These are phyloP conservation scores for Latheticus oryzae DNA, from an alignment of 2,888 invertebrate species.

Conservation along the genomic window DNA sequence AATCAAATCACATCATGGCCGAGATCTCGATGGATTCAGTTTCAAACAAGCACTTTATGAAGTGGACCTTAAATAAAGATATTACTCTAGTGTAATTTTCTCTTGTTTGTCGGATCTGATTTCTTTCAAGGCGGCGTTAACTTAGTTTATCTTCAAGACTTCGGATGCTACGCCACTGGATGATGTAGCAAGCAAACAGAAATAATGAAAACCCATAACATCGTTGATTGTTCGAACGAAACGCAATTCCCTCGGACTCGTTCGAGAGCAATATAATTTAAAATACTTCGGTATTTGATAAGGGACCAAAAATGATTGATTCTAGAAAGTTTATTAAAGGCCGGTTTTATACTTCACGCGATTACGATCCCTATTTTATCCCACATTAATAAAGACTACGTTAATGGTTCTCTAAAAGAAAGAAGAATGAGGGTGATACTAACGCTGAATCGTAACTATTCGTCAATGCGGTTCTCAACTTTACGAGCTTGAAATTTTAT, in stretches of 20 bases:
- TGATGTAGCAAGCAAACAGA: conserved; percentile 49
- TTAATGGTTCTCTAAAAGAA: conserved; percentile 12
- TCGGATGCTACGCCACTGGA: conserved; percentile 39
- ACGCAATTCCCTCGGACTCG: conserved; percentile 48
- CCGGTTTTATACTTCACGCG: conserved; percentile 41
- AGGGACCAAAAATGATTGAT: conserved; percentile 53
- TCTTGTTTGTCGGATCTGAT: conserved; percentile 37
- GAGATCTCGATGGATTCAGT: conserved; percentile 44
- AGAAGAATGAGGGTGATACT: conserved; percentile 9
- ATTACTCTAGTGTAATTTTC: conserved; percentile 43
- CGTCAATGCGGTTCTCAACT: conserved; percentile 9
- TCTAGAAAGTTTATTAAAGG: conserved; percentile 52
- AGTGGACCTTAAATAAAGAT: conserved; percentile 44
- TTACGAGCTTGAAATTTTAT: conserved; percentile 15
- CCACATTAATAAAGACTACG: conserved; percentile 30
- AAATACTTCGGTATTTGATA: conserved; percentile 51
- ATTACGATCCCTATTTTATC: conserved; percentile 42
- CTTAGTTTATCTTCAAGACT: conserved; percentile 29
- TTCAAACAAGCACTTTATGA: conserved; percentile 45
- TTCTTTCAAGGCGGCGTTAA: conserved; percentile 24
- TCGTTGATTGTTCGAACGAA: conserved; percentile 50
- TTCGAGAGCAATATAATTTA: conserved; percentile 50
- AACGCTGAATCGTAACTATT: conserved; percentile 15
- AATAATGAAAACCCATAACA: conserved; percentile 53
- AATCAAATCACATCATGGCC: conserved; percentile 45